Base-by-base conservation (phyloP, 2,888 invertebrate species). In the Prosopocoilus inquinatus region DNA sequence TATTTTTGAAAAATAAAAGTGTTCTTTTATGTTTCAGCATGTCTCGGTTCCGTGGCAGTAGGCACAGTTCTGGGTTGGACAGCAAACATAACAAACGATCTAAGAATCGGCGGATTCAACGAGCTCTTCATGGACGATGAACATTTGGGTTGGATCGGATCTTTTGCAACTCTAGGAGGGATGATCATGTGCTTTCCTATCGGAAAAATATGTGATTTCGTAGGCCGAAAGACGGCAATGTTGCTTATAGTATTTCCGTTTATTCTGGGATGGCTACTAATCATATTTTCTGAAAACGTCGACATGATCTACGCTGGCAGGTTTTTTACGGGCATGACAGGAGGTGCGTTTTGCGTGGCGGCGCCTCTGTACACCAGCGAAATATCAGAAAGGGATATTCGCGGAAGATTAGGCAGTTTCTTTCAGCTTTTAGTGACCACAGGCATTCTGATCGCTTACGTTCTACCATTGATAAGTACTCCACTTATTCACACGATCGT, bases 361-460 rank as follows among this genome's bases (percentile, higher is more conserved):
- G 90, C 89, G 0, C 94, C 95, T 0, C 84, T 94, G 61, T 93
- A 92, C 71, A 90, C 89, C 2, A 88, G 88, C 36, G 96, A 96
- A 79, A 92, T 93, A 41, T 86, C 94, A 0, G 88, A 94, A 65
- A 89, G 86, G 61, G 84, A 88, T 15, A 88, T 93, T 64, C 82
- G 96, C 53, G 96, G 96, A 1, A 84, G 87, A 0, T 78, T 96
- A 0, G 95, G 95, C 2, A 89, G 91, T 45, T 92, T 88, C 70
- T 93, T 94, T 71, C 95, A 96, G 73, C 77, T 96, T 28, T 86
- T 91, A 81, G 80, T 94, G 52, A 90, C 90, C 0, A 75, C 88
- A 11, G 96, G 96, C 62, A 94, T 95, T 53, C 80, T 94, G 0
- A 82, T 90, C 55, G 82, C 87, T 0, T 94, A 94, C 70, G 75